Base-by-base conservation (phyloP, 2,797 vertebrate species). In the Gymnocypris eckloni region DNA sequence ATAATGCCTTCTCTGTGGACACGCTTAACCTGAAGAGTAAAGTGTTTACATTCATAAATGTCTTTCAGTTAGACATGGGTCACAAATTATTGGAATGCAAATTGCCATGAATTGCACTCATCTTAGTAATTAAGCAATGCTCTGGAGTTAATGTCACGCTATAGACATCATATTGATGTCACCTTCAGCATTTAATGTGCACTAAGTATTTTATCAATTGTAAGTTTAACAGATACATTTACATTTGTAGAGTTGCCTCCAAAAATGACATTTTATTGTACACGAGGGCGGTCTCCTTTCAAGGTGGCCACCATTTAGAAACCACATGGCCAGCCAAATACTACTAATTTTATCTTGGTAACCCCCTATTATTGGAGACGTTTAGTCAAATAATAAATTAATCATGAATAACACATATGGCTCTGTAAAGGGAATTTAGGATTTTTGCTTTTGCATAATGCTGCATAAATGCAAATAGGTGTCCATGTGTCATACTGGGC, bases 1-100 rank as follows among this genome's bases (percentile, higher is more conserved):
- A 75, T 48, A n/a, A 16, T 9, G 7, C 56, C 79, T 84, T 54
- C 37, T 82, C 48, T 73, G 39, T 84, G 70, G 48, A 85, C 39
- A 81, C 2, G 18, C 25, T 70, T 87, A 54, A 43, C 11, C n/a
- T 61, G 28, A 72, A 16, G 43, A 85, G 79, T 69, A 48, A 75
- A 84, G 59, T 87, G 70, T 85, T 82, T 85, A 84, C 77, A 50
- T 78, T n/a, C 9, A 48, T 52, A 8, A 50, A 18, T 81, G n/a
- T 82, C 70, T 81, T 82, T 75, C 43, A 33, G 13, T 71, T 82
- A 48, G 39, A 64, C 66, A 72, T 43, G 41, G 18, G 37, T 71
- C 41, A 67, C 41, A 71, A 20, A 45, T 7, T 59, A 64, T 56
- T 79, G 56, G 25, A 22, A 64, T 87, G 69, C 37, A 39, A 39